Evolutionary conservation across 2,797 vertebrate genomes (phyloP).

Genomic region (Perodicticus potto): DNA sequence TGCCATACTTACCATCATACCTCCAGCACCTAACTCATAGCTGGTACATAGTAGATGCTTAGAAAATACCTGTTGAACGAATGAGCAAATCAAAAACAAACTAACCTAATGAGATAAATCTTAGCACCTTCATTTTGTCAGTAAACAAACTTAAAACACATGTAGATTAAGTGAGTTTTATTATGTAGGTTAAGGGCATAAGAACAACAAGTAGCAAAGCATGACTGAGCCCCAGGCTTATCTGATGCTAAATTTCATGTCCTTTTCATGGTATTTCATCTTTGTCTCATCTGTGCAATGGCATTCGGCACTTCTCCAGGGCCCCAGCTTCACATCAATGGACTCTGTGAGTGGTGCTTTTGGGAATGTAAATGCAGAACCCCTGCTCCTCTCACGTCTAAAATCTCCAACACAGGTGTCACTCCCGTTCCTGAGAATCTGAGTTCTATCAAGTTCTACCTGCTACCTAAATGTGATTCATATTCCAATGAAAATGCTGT

Average conservation of each 20-base stretch:
- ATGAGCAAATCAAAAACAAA: neutral
- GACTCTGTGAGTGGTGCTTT: neutral
- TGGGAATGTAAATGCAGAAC: neutral
- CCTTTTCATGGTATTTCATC: neutral
- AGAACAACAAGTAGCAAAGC: neutral
- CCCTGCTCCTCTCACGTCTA: neutral
- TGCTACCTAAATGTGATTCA: constrained; percentile 49
- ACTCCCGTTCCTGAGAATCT: neutral
- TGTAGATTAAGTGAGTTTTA: neutral
- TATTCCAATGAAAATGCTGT: constrained; percentile 62
- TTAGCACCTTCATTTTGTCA: neutral
- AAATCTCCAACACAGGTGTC: neutral
- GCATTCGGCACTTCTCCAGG: neutral
- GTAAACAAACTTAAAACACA: neutral
- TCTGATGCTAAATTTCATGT: neutral
- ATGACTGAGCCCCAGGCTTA: neutral
- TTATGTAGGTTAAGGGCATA: neutral
- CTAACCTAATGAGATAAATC: neutral
- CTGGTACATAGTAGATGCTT: neutral
- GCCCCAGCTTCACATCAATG: neutral
- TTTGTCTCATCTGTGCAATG: neutral
- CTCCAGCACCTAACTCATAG: neutral
- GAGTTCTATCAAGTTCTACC: neutral
- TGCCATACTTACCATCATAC: neutral
- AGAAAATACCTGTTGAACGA: neutral